These are phyloP conservation scores for Opisthocomus hoazin DNA, from an alignment of 2,113 vertebrate species.

Conservation along the genomic window DNA sequence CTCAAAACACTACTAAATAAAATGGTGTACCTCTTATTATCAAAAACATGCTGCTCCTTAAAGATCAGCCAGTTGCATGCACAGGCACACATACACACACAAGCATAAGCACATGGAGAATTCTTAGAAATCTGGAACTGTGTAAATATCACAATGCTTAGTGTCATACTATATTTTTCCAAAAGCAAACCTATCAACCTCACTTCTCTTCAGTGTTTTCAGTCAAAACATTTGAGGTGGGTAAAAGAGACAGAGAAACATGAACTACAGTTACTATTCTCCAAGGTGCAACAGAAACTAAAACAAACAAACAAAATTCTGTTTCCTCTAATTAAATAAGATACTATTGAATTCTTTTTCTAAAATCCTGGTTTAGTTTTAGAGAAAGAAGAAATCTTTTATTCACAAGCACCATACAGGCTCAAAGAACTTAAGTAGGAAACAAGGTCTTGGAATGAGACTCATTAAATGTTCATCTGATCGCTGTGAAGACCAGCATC, in stretches of 20 bases:
- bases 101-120: accelerated
- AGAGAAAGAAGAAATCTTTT: not conserved
- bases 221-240: not conserved
- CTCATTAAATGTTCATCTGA: not conserved
- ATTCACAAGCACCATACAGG: not conserved
- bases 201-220: not conserved
- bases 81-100: not conserved
- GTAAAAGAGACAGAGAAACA: not conserved
- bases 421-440: not conserved
- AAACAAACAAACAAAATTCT: not conserved
- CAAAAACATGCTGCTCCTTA: not conserved
- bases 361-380: not conserved
- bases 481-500: not conserved
- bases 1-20: not conserved
- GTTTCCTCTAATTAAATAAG: not conserved
- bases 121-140: not conserved
- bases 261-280: not conserved
- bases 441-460: not conserved
- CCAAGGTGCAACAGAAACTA: not conserved
- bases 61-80: not conserved
- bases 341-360: not conserved
- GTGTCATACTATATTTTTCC: not conserved
- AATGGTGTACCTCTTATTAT: not conserved
- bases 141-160: not conserved
- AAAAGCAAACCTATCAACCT: not conserved